phyloP scores from a whole-genome alignment of 2,797 vertebrate genomes.

The Denticeps clupeoides region DNA sequence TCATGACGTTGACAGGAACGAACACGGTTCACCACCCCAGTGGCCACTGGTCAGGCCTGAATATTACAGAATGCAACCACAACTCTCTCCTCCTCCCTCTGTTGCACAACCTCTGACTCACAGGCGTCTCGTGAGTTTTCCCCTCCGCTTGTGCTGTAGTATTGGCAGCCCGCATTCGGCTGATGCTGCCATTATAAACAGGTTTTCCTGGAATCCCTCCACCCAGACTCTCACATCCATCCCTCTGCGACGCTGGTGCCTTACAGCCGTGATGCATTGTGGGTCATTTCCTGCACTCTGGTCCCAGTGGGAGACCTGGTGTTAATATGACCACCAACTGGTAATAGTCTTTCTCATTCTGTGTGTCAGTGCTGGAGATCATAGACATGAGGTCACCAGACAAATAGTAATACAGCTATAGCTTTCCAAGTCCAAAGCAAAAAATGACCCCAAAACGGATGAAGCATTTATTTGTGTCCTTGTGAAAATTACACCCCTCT shows the following conservation, averaged over 20 bases:
- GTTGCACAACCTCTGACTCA: not conserved
- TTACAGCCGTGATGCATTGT: slow-evolving; percentile 21
- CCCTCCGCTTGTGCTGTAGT: slow-evolving; percentile 13
- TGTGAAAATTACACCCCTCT: too few species aligned
- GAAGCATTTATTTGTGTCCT: too few species aligned
- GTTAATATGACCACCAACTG: slow-evolving; percentile 24
- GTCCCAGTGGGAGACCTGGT: slow-evolving; percentile 25
- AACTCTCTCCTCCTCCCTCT: not conserved
- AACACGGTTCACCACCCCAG: too few species aligned
- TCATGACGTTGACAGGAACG: too few species aligned
- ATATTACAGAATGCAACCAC: too few species aligned
- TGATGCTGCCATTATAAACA: slow-evolving; percentile 28
- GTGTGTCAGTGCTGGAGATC: slow-evolving; percentile 17
- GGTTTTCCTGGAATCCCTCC: slow-evolving; percentile 24
- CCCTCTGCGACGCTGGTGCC: slow-evolving; percentile 18
- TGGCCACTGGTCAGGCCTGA: too few species aligned
- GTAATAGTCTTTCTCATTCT: not conserved
- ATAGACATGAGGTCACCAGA: slow-evolving; percentile 28
- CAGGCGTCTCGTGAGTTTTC: slow-evolving; percentile 2
- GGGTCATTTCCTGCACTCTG: slow-evolving; percentile 29
- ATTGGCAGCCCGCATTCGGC: slow-evolving; percentile 13
- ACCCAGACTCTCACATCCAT: not conserved
- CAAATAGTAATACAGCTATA: too few species aligned
- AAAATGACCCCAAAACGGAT: too few species aligned
- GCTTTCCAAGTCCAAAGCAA: too few species aligned